phyloP scores from a whole-genome alignment of 2,113 vertebrate species.

The Tragelaphus scriptus region DNA sequence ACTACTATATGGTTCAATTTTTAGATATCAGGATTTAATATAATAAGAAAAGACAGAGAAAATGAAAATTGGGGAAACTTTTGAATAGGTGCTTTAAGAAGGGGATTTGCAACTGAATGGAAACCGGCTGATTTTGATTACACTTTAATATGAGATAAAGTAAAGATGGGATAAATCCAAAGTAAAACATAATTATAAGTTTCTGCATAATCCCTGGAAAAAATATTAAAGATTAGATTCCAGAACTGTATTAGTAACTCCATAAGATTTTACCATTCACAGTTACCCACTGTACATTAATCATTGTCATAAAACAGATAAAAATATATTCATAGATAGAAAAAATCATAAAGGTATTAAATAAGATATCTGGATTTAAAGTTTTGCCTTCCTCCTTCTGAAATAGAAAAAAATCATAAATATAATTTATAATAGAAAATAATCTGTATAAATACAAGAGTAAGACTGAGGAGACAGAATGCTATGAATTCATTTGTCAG shows the following conservation, averaged over 20 bases:
- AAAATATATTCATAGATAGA: background rate
- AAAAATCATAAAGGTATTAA: slow-evolving; percentile 27
- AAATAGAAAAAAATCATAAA: background rate
- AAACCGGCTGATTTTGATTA: slow-evolving; percentile 75
- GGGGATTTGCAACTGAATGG: slow-evolving; percentile 73
- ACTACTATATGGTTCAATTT: slow-evolving; percentile 63
- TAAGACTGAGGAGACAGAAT: background rate
- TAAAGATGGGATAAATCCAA: slow-evolving; percentile 64
- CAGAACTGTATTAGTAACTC: slow-evolving; percentile 64
- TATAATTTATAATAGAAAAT: slow-evolving; percentile 24
- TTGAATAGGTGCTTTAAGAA: slow-evolving; percentile 74
- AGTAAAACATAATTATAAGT: slow-evolving; percentile 75
- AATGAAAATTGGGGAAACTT: slow-evolving; percentile 74
- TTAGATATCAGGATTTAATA: slow-evolving; percentile 70
- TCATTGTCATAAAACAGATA: slow-evolving; percentile 24
- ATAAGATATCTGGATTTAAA: slow-evolving; percentile 13
- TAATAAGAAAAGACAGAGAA: slow-evolving; percentile 77
- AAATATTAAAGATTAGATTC: slow-evolving; percentile 76
- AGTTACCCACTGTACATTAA: slow-evolving; percentile 22
- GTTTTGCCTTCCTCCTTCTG: background rate
- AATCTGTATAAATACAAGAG: background rate
- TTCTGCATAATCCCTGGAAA: slow-evolving; percentile 69
- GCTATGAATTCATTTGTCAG: background rate
- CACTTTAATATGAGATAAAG: slow-evolving; percentile 74
- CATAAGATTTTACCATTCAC: slow-evolving; percentile 56